Conservation (phyloP, 1,140 invertebrate genomes). For the Aphelenchoides avenae region DNA sequence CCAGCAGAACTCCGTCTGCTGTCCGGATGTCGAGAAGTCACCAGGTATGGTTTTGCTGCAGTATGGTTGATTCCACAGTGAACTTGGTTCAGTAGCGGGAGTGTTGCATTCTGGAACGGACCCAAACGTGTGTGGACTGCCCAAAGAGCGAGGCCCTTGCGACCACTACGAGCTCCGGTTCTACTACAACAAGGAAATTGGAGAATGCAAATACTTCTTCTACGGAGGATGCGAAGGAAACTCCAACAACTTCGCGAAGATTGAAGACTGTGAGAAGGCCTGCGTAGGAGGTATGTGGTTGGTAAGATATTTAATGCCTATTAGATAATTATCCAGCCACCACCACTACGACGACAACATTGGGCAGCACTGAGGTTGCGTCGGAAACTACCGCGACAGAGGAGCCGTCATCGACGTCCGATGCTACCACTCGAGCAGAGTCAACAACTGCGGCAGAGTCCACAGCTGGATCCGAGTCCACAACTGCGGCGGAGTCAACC, state of each 20-base stretch:
- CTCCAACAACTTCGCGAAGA: conserved; percentile 73
- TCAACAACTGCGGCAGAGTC: background rate
- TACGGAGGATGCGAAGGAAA: conserved; percentile 74
- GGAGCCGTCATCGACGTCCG: conserved; percentile 8
- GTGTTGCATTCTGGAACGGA: conserved; percentile 1
- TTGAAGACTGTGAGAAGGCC: conserved; percentile 75
- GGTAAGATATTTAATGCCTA: conserved; percentile 11
- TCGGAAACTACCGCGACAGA: conserved; percentile 9
- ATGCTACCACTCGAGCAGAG: background rate
- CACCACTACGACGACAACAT: conserved; percentile 22
- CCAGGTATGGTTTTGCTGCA: background rate
- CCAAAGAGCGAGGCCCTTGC: conserved; percentile 57
- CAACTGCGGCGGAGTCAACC: conserved; percentile 5
- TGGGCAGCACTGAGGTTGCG: too few species aligned
- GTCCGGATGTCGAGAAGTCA: conserved; percentile 46
- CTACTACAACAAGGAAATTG: conserved; percentile 52
- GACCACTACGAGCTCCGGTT: conserved; percentile 57
- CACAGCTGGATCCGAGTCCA: background rate
- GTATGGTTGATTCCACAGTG: background rate
- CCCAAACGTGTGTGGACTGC: conserved; percentile 35
- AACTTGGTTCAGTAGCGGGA: too few species aligned
- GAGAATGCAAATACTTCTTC: conserved; percentile 71
- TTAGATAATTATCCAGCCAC: conserved; percentile 4
- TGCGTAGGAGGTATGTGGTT: conserved; percentile 68
- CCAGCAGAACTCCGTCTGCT: conserved; percentile 43